phyloP scores from a whole-genome alignment of 2,888 invertebrate genomes.

The Perdita meconis region DNA sequence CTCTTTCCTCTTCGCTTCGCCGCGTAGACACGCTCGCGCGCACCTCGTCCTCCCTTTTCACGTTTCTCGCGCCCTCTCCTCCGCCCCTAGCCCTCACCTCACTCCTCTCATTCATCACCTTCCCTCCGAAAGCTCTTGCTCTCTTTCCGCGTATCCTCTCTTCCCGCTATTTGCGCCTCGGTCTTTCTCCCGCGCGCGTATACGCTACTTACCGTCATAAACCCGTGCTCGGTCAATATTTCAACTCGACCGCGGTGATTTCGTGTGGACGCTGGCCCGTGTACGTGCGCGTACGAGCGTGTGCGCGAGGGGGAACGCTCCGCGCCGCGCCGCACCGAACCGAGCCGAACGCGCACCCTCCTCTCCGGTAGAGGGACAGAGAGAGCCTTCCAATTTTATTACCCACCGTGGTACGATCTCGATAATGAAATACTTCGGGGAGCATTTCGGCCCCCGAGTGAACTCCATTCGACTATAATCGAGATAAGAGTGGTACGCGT shows the following conservation, averaged over 20 bases:
- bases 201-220: conserved; percentile 68
- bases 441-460: conserved; percentile 70
- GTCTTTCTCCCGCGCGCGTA: conserved; percentile 38
- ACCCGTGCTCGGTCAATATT: conserved; percentile 64
- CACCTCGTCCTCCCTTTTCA: conserved; percentile 20
- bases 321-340: too few species aligned
- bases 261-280: conserved; percentile 31
- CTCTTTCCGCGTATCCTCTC: conserved; percentile 41
- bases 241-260: conserved; percentile 55
- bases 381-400: conserved; percentile 76
- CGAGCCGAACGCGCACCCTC: too few species aligned
- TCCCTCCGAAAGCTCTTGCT: conserved; percentile 51
- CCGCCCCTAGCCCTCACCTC: background rate
- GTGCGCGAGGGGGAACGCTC: conserved; percentile 7
- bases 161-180: conserved; percentile 21
- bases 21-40: conserved; percentile 6
- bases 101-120: conserved; percentile 54
- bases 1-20: conserved; percentile 6
- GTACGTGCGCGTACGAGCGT: conserved; percentile 11
- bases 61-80: conserved; percentile 4
- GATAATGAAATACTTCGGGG: conserved; percentile 77
- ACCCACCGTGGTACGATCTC: conserved; percentile 72
- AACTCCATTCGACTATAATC: conserved; percentile 75
- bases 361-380: conserved; percentile 54
- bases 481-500: conserved; percentile 68